phyloP scores from a whole-genome alignment of 2,113 vertebrate species.

The Chlorodrepanis virens region DNA sequence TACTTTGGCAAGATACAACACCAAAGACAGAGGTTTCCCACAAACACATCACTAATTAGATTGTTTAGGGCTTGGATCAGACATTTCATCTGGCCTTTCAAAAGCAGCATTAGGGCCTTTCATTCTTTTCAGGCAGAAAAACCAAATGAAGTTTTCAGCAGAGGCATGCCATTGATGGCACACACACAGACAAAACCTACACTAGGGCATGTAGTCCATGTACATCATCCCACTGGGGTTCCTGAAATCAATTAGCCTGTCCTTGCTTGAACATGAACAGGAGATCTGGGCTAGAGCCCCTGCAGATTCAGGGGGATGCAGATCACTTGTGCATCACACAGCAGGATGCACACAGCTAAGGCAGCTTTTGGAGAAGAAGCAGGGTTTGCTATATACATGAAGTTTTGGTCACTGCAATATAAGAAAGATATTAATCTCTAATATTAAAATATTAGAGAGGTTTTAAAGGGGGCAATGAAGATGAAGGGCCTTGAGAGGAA shows the following conservation, averaged over 20 bases:
- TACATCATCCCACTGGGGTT: neutral
- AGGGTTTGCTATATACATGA: no score
- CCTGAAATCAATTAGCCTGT: neutral
- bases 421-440: neutral
- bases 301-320: neutral
- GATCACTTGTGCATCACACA: rapidly evolving
- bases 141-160: neutral
- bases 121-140: neutral
- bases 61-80: neutral
- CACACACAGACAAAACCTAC: neutral
- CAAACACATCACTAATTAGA: neutral
- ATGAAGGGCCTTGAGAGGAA: neutral
- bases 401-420: neutral
- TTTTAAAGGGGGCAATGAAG: neutral
- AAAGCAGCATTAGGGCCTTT: neutral
- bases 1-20: neutral
- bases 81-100: neutral
- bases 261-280: neutral
- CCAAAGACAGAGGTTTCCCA: rapidly evolving
- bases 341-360: neutral
- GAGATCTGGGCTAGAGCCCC: neutral
- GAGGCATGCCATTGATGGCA: neutral
- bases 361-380: neutral
- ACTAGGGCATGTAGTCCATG: no score
- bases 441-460: neutral